These are phyloP conservation scores for Aspidapion aeneum DNA, from an alignment of 2,888 invertebrate species.

Conservation along the genomic window DNA sequence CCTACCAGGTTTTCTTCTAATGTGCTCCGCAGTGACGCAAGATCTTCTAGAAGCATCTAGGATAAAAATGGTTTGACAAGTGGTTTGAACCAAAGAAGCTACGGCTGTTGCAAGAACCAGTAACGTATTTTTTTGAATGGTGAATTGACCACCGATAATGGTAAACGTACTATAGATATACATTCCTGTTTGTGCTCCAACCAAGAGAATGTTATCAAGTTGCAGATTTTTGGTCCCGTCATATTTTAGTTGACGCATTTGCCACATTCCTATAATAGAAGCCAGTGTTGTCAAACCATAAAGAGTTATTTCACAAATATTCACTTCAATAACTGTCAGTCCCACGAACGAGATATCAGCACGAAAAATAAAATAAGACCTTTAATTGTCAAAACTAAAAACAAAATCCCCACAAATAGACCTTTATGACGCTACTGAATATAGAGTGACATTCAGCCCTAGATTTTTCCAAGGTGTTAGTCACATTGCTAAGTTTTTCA, in stretches of 20 bases:
- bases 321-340: constrained; percentile 42
- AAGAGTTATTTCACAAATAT: constrained; percentile 70
- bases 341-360: constrained; percentile 52
- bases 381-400: constrained; percentile 78
- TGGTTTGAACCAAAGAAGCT: constrained; percentile 73
- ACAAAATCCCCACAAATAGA: constrained; percentile 64
- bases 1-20: constrained; percentile 74
- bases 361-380: constrained; percentile 93
- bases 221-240: constrained; percentile 49
- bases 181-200: constrained; percentile 85
- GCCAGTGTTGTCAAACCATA: constrained; percentile 59
- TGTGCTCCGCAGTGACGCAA: constrained; percentile 67
- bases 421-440: constrained; percentile 80
- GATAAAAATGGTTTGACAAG: constrained; percentile 76
- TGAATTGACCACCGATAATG: constrained; percentile 74
- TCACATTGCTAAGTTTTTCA: constrained; percentile 78
- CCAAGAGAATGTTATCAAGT: constrained; percentile 76
- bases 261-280: constrained; percentile 57
- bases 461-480: constrained; percentile 81
- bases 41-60: constrained; percentile 71
- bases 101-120: constrained; percentile 66
- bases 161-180: constrained; percentile 87
- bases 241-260: constrained; percentile 67
- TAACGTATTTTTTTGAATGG: constrained; percentile 46
- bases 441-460: constrained; percentile 79